Base-by-base conservation (phyloP, 2,888 invertebrate species). In the Clunio marinus region DNA sequence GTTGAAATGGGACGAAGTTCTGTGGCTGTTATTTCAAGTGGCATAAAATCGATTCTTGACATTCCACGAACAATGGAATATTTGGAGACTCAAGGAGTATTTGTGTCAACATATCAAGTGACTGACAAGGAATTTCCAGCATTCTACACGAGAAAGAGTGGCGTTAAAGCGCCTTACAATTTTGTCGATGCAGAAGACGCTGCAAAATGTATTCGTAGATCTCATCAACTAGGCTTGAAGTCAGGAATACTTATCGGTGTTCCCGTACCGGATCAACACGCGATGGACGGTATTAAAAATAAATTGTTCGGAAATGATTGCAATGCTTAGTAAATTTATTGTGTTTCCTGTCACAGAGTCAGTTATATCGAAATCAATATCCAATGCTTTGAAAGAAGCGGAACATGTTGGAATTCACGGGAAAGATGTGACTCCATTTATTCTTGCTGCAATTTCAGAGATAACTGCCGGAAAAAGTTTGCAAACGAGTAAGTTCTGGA, bases 1-100 rank as follows among this genome's bases (percentile, higher is more conserved):
- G 86, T 85, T 5, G 97, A 99, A 78, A 81, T 99, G 66, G 91
- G 95, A 0, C 84, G 88, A 69, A 93, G 89, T 70, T 88, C 88
- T 13, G 87, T 97, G 0, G 86, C 93, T 57, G 96, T 99, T 4
- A 88, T 99, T 1, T 96, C 94, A 72, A 93, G 96, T 74, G 99
- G 99, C 1, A 88, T 96, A 68, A 99, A 99, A 80, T 96, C 97
- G 20, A 97, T 99, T 73, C 83, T 99, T 69, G 99, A 99, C 77
- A 93, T 99, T 73, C 89, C 88, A 2, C 88, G 88, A 75, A 98
- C 98, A 0, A 81, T 99, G 58, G 98, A 99, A 77, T 96, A 88
- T 77, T 81, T 99, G 81, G 97, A 98, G 82, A 98, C 96, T 0
- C 88, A 93, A 77, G 96, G 97, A 0, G 96, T 97, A 1, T 90